phyloP scores from a whole-genome alignment of 2,888 invertebrate genomes.

The Urechis unicinctus region DNA sequence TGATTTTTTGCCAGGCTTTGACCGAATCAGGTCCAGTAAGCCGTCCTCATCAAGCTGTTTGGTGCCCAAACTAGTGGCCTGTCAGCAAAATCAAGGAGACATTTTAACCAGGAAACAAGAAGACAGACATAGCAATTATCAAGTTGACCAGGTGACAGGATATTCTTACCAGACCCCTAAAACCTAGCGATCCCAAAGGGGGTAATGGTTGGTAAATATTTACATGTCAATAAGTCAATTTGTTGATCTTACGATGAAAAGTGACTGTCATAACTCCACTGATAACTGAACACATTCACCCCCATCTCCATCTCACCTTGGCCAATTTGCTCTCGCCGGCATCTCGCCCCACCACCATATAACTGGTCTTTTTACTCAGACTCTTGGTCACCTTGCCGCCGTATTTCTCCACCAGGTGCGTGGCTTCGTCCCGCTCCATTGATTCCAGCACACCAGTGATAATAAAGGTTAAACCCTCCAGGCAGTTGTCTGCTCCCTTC shows the following conservation, averaged over 20 bases:
- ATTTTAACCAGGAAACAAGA: no score
- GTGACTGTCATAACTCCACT: no score
- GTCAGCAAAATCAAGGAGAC: slow-evolving; percentile 2
- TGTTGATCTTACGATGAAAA: background rate
- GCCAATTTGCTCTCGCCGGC: slow-evolving; percentile 77
- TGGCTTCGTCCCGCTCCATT: slow-evolving; percentile 74
- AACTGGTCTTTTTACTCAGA: slow-evolving; percentile 74
- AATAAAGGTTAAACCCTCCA: slow-evolving; percentile 51
- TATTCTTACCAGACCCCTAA: no score
- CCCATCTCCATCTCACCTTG: no score
- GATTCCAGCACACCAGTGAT: slow-evolving; percentile 74
- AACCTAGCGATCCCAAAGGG: no score
- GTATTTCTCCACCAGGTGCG: slow-evolving; percentile 66
- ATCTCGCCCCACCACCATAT: slow-evolving; percentile 77
- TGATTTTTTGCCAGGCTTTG: slow-evolving; percentile 43
- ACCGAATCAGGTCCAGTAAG: slow-evolving; percentile 69
- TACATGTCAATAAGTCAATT: background rate
- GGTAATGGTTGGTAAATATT: no score
- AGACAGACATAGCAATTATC: no score
- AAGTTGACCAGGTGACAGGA: no score
- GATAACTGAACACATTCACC: no score
- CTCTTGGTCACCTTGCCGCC: slow-evolving; percentile 71
- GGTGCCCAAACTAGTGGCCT: slow-evolving; percentile 57
- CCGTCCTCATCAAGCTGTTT: slow-evolving; percentile 74
- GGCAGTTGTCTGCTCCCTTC: slow-evolving; percentile 54